Evolutionary conservation across 2,113 vertebrate species (phyloP).

Genomic region (Ondatra zibethicus): DNA sequence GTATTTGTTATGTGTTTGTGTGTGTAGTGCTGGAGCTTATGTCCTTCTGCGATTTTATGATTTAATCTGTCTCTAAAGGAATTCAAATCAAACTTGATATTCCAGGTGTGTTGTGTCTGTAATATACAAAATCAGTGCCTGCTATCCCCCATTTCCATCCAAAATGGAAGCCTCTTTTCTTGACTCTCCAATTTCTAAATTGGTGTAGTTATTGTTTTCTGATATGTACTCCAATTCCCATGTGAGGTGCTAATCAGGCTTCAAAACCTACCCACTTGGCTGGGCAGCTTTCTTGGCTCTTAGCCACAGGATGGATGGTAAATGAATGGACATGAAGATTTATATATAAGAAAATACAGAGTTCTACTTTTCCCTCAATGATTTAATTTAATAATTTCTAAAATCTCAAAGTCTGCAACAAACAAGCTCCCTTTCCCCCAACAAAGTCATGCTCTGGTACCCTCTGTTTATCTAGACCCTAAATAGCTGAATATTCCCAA

Average conservation of each 20-base stretch:
- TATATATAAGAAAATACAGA: neutral
- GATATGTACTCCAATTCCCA: neutral
- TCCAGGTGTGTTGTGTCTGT: neutral
- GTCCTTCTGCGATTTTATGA: neutral
- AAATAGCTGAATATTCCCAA: neutral
- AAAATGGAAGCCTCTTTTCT: neutral
- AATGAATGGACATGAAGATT: neutral
- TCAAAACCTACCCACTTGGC: neutral
- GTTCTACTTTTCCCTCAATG: neutral
- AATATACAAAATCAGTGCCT: neutral
- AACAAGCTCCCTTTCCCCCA: neutral
- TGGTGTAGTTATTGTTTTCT: neutral
- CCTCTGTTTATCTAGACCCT: neutral
- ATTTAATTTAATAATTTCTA: conserved; percentile 10
- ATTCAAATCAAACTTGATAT: neutral
- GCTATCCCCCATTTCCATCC: neutral
- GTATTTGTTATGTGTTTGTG: neutral
- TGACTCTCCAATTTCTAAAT: neutral
- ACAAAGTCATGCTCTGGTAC: neutral
- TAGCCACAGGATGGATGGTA: neutral
- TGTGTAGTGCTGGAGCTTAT: neutral
- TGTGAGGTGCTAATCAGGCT: neutral
- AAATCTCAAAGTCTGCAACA: neutral
- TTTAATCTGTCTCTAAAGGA: neutral
- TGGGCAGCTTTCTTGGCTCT: neutral